A percentile compares a stretch with the other conserved stretches of the same genome.
These are phyloP conservation scores for Kryptolebias marmoratus DNA, from an alignment of 2,113 vertebrate species.

Conservation along the genomic window DNA sequence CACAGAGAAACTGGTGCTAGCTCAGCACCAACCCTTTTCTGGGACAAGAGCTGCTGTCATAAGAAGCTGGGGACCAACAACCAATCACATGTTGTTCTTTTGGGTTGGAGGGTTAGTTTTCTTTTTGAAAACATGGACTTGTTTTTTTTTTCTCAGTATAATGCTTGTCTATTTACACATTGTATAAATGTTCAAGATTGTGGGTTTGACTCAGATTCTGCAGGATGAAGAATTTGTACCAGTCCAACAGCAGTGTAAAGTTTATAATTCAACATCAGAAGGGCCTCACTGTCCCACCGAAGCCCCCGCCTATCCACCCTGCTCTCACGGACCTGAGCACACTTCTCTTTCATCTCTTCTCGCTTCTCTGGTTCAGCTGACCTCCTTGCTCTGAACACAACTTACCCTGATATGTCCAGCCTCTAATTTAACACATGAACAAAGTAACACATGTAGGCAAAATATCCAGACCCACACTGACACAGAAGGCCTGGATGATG, in stretches of 20 bases:
- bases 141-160: too few relatives aligned
- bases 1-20: too few relatives aligned
- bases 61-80: too few relatives aligned
- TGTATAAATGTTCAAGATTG: background rate
- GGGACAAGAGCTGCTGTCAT: too few relatives aligned
- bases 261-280: conserved; percentile 42
- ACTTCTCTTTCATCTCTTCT: conserved; percentile 53
- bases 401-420: conserved; percentile 40
- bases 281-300: background rate
- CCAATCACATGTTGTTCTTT: too few relatives aligned
- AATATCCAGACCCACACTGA: background rate
- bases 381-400: conserved; percentile 33
- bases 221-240: background rate
- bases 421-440: conserved; percentile 61
- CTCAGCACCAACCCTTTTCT: too few relatives aligned
- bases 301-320: conserved; percentile 6
- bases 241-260: conserved; percentile 18
- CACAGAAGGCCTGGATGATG: background rate
- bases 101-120: too few relatives aligned
- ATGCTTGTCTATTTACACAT: background rate
- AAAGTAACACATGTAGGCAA: background rate
- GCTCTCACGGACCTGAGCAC: conserved; percentile 21
- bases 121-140: too few relatives aligned
- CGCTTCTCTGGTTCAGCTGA: conserved; percentile 38
- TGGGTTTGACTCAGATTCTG: background rate